Evolutionary conservation across 35 echinoderm and acorn worm genomes (phyloP), one percentile per base, ranked within the genome.

Genomic region (Lytechinus variegatus): DNA sequence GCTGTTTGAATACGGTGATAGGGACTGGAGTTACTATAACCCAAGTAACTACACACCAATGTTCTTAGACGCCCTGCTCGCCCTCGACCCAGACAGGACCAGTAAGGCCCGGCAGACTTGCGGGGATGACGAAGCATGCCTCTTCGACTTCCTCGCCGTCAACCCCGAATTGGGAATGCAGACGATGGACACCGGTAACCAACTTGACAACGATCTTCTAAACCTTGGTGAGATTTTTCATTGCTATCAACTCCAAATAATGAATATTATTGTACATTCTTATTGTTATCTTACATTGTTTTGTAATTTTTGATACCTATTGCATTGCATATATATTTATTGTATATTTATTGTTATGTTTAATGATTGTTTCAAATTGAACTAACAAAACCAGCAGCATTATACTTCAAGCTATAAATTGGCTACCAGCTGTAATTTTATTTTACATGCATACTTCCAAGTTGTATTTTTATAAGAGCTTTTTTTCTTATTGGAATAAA

Each of bases 191-290:
- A 93, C 54, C 5, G 54, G 92, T 4, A 11, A 33, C 92, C 16
- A 33, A 54, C 52, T 33, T 10, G 92, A 54, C 52, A 21, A 93
- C 21, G 12, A 93, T 16, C 53, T 28, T 1, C 54, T 12, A 14
- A 93, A 54, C 53, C 92, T 93, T 27, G 92, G 92, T 93, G 53
- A 93, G 92, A 90, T 52, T 10, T 28, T 29, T 10, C 88, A 90
- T 21, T 10, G 5, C 16, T 27, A 11, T 52, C 11, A 88, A 88
- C 8, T 6, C 44, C 10, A 60, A 12, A 60, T 60, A 10, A 60
- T 60, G 57, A 60, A 12, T 7, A 16, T 60, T 16, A 60, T 60
- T 9, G 10, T 60, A 16, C 10, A 9, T 16, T 3, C 16, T 12
- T 10, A 9, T 60, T 16, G 2, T 60, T 10, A 3, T 9, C 10